Conservation (phyloP, 2,113 vertebrate genomes). For the Phainopepla nitens region DNA sequence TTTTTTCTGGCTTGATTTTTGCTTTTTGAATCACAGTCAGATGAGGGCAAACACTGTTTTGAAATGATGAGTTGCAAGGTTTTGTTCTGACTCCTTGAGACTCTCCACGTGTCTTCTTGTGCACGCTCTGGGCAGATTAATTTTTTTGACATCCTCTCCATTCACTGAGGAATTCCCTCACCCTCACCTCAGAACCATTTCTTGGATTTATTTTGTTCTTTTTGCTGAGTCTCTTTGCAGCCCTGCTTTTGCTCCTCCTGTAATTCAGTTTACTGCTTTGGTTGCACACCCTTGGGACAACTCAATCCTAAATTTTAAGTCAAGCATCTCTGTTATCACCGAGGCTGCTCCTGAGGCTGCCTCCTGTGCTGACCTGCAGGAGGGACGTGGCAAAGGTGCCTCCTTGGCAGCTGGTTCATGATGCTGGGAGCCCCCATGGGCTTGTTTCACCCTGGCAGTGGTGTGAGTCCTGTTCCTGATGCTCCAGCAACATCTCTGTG, state of each 20-base stretch:
- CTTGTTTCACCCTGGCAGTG: not conserved
- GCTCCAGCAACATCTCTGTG: not conserved
- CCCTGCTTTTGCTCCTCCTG: not conserved
- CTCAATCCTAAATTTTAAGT: not conserved
- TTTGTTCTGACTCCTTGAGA: not conserved
- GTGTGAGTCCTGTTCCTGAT: fast-evolving
- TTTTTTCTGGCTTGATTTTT: not conserved
- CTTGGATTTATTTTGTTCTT: not conserved
- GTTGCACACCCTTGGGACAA: not conserved
- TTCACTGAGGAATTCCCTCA: not conserved
- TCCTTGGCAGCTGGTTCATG: not conserved
- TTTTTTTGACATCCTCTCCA: not conserved
- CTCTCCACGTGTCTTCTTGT: fast-evolving
- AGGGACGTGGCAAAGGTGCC: not conserved
- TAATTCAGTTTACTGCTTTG: not conserved
- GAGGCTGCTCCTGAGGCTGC: not conserved
- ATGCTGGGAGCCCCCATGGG: fast-evolving
- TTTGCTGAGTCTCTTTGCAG: not conserved
- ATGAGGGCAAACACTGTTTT: not conserved
- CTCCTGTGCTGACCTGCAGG: not conserved
- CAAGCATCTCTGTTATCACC: fast-evolving
- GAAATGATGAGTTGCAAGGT: not conserved
- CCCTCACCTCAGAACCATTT: not conserved
- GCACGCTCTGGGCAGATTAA: fast-evolving
- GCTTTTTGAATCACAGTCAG: not conserved